Evolutionary conservation across 2,113 vertebrate species (phyloP), one percentile per base, ranked within the genome.

Genomic region (Otocyon megalotis): DNA sequence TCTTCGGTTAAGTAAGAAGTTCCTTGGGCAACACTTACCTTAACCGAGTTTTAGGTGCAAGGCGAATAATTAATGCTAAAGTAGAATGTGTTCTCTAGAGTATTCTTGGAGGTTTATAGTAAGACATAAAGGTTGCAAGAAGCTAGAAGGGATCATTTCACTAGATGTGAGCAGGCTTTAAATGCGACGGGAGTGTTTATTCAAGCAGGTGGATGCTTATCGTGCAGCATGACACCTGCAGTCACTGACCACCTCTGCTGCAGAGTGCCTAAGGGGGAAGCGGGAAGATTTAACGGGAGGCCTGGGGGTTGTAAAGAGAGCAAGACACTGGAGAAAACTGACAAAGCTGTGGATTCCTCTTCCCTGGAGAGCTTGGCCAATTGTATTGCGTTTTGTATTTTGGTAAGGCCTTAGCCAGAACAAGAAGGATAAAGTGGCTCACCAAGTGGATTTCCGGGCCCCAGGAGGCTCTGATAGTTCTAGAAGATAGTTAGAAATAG

Each of bases 391-490:
- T 43, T 43, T 43, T 43, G 15, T 19, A 9, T 50, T 90, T 32
- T 82, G 58, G 24, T 3, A 6, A 12, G 58, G 54, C 19, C 15
- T 82, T 65, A 0, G 8, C 14, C 60, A 53, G 63, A 63, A 35
- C 53, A 0, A 48, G n/a, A 50, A 19, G 30, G 65, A 50, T 13
- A 4, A 53, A 56, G 22, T 0, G 50, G 11, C 81, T 30, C 13
- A 6, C n/a, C 1, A 10, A 0, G 22, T 37, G n/a, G 24, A 30
- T 12, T 56, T 8, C 5, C 17, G 76, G 87, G 60, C 28, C 8
- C 60, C 30, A 20, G 43, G 43, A 60, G 63, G 28, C 60, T 48
- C 54, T 77, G 58, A 54, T n/a, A 20, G 35, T 71, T 62, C 82
- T 1, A 37, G 32, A 48, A 76, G 15, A 8, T 3, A 3, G 7